These are phyloP conservation scores for Odontamblyopus rebecca DNA, from an alignment of 2,797 vertebrate species.

Conservation along the genomic window DNA sequence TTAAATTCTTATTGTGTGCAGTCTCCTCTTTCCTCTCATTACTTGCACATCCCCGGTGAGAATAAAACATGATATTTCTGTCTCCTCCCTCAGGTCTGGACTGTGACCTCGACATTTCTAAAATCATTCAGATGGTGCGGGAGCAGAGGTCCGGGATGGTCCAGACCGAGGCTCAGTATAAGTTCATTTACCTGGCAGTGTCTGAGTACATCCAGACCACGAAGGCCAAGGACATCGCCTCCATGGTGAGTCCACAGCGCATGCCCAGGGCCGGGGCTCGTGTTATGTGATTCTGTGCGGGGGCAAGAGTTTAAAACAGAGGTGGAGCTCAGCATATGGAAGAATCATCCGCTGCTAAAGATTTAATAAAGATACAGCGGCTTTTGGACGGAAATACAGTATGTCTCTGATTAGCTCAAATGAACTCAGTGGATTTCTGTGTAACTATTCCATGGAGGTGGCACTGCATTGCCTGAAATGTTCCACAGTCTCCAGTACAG, in stretches of 20 bases:
- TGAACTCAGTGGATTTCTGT: too few species aligned
- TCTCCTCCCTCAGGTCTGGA: conserved; percentile 80
- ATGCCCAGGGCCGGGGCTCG: too few species aligned
- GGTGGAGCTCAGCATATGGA: too few species aligned
- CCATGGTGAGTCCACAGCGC: conserved; percentile 75
- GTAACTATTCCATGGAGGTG: too few species aligned
- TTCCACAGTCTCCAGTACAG: too few species aligned
- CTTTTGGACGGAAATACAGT: too few species aligned
- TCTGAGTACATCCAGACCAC: conserved; percentile 90
- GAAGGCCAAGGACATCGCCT: conserved; percentile 81
- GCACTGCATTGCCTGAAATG: too few species aligned
- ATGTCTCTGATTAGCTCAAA: too few species aligned
- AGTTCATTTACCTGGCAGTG: conserved; percentile 96
- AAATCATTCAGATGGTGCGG: conserved; percentile 95
- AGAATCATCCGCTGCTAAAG: too few species aligned
- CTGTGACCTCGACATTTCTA: conserved; percentile 94
- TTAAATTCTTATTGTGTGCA: too few species aligned
- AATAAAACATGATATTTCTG: not conserved
- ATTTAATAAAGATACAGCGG: too few species aligned
- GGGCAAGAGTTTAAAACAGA: too few species aligned
- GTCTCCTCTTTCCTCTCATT: not conserved
- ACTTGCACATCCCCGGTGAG: not conserved
- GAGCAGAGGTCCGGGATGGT: conserved; percentile 97
- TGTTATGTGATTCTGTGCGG: not conserved
- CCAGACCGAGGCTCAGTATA: conserved; percentile 97